Evolutionary conservation across 2,113 vertebrate genomes (phyloP).

Genomic region (Macroglossus sobrinus): DNA sequence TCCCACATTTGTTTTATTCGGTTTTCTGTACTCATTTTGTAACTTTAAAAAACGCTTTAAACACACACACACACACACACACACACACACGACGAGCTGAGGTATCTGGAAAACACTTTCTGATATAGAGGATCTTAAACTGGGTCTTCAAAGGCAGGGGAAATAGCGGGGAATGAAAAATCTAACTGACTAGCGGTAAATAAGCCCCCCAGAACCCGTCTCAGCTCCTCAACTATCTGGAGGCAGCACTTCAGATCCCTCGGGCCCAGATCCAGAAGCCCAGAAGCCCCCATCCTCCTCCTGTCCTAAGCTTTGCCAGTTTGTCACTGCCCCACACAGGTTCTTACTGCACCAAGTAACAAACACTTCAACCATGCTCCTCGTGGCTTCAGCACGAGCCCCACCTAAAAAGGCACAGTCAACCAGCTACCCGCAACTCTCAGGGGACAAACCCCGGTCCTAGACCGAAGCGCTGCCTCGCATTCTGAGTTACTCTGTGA

Average conservation of each 20-base stretch:
- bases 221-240: neutral
- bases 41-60: neutral
- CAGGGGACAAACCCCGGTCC: neutral
- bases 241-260: neutral
- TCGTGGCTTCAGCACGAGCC: neutral
- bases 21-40: neutral
- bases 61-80: neutral
- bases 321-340: neutral
- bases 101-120: neutral
- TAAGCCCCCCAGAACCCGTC: neutral
- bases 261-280: neutral
- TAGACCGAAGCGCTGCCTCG: neutral
- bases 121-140: neutral
- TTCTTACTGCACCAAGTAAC: neutral
- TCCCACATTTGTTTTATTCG: neutral
- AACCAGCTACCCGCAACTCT: neutral
- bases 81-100: neutral
- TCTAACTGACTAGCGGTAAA: neutral
- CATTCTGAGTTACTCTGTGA: constrained; percentile 31
- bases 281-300: neutral
- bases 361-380: neutral
- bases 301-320: neutral
- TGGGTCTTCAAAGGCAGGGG: neutral
- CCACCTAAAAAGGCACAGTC: neutral
- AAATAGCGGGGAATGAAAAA: neutral